Base-by-base conservation (phyloP, 2,113 vertebrate species). In the Boulengeromyrus knoepffleri region DNA sequence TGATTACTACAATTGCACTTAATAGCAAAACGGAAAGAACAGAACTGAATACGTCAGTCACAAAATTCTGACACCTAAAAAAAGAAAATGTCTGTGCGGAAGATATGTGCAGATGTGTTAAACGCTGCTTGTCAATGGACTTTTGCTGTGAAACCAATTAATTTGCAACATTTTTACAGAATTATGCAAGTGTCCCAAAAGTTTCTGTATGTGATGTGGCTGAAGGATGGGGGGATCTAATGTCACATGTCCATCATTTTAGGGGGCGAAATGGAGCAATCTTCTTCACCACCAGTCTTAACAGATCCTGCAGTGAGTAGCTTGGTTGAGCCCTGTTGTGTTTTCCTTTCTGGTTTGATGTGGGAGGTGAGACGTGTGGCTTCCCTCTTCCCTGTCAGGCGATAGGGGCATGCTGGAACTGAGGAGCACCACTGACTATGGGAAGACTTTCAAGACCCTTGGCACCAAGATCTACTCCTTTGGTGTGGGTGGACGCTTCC, bases 271-370 rank as follows among this genome's bases (percentile, higher is more conserved):
- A 94, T 91, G 94, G 94, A 90, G 94, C 91, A 53, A 96, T 98
- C 91, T 97, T 97, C 94, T 97, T 97, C 91, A 97, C 97, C 85
- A 92, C 96, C 88, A 96, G 92, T 91, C 89, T 92, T 85, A 98
- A 97, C 50, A 96, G 96, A 91, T 97, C 97, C 89, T 98, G 97
- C 93, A 95, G 97, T 98, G 95, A 98, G 97, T 97, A 92, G 92
- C 85, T 91, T 85, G 88, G n/a, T 24, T 6, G 46, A 50, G 17
- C 47, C 31, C n/a, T 12, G 17, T 27, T 3, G 21, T 52, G 17
- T 15, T 58, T 45, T 5, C 88, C 36, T 80, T 89, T 17, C 19
- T 31, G 24, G 12, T 21, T 27, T 31, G 70, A 6, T 56, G 31
- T 0, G 45, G 31, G 39, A 58, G 47, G 42, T 13, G 70, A 89